Percentiles rank a stretch among this genome's conserved stretches.
phyloP scores from a whole-genome alignment of 2,888 invertebrate genomes.

The Flexamia atlantica region DNA sequence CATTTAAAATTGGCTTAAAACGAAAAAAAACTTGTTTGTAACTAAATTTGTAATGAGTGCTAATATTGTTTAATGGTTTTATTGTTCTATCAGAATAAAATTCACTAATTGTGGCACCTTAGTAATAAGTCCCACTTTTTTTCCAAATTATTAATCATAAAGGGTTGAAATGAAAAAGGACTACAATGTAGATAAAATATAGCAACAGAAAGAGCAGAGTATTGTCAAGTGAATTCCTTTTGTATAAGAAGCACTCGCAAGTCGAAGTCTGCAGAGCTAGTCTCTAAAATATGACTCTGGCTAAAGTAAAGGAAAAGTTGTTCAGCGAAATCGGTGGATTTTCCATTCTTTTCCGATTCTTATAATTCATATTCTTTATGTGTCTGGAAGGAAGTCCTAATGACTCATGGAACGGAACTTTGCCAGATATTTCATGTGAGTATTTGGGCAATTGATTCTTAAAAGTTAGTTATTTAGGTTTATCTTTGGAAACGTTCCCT shows the following conservation, averaged over 20 bases:
- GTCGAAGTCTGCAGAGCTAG: conserved; percentile 10
- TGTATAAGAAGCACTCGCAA: background rate
- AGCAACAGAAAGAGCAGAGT: background rate
- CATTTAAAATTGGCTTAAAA: no score
- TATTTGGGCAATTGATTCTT: conserved; percentile 45
- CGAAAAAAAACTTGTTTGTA: no score
- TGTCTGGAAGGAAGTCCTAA: conserved; percentile 46
- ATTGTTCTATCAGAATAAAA: no score
- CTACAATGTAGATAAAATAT: conserved; percentile 3
- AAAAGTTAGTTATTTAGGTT: conserved; percentile 40
- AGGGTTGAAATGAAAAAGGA: background rate
- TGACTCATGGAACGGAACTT: conserved; percentile 46
- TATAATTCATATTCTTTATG: conserved; percentile 57
- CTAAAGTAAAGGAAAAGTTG: conserved; percentile 51
- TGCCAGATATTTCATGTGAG: conserved; percentile 37
- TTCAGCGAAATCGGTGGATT: conserved; percentile 52
- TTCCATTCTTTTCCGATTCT: conserved; percentile 53
- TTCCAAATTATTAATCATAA: no score
- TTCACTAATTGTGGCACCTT: no score
- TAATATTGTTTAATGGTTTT: no score
- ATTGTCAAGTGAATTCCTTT: conserved; percentile 13
- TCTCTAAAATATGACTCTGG: conserved; percentile 41
- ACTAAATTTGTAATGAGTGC: no score
- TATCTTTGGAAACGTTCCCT: conserved; percentile 22
- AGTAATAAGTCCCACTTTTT: no score